A percentile compares a stretch with the other conserved stretches of the same genome.
Conservation (phyloP, 1,140 invertebrate species). For the Ylistrum balloti region DNA sequence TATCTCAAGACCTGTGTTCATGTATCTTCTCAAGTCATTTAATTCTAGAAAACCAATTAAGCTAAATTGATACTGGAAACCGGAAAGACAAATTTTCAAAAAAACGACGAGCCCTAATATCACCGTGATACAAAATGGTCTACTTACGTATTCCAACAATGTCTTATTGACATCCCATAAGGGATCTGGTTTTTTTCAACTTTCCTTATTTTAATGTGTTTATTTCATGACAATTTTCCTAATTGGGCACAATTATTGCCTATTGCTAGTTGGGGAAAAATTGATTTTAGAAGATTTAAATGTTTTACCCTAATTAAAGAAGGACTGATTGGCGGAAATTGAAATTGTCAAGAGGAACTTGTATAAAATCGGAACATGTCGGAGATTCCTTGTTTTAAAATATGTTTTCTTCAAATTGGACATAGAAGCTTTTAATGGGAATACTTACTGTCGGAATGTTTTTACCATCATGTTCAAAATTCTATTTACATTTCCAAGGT, state of each 20-base stretch:
- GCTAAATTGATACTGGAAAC: not conserved
- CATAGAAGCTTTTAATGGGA: too few relatives aligned
- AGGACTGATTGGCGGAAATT: not conserved
- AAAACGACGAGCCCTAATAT: not conserved
- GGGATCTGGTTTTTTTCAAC: not conserved
- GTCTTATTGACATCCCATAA: not conserved
- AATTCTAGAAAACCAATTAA: not conserved
- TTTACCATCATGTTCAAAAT: too few relatives aligned
- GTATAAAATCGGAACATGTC: too few relatives aligned
- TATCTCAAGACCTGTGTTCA: not conserved
- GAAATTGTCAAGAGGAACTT: not conserved
- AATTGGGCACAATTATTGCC: not conserved
- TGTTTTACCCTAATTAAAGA: not conserved
- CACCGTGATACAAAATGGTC: too few relatives aligned
- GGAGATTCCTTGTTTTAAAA: too few relatives aligned
- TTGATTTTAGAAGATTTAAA: not conserved
- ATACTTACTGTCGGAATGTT: too few relatives aligned
- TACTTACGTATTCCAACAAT: not conserved
- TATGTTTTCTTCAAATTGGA: too few relatives aligned
- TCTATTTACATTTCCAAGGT: too few relatives aligned
- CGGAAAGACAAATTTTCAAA: not conserved
- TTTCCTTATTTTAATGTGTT: not conserved
- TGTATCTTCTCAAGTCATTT: not conserved
- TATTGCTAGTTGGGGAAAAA: not conserved
- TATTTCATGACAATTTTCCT: not conserved